These are phyloP conservation scores for Cheilosia impressa DNA, from an alignment of 2,888 invertebrate genomes.

Conservation along the genomic window DNA sequence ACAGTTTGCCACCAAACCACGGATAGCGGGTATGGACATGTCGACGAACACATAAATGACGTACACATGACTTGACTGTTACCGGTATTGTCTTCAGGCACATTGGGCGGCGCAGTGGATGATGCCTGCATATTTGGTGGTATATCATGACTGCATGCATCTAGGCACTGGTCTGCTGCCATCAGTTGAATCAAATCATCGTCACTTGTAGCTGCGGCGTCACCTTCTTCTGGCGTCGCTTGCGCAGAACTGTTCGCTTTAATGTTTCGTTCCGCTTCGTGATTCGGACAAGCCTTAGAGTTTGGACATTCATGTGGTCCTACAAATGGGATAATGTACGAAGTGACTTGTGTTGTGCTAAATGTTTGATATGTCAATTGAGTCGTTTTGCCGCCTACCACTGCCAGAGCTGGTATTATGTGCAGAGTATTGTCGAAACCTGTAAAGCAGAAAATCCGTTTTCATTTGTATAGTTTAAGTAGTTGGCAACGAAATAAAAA, in stretches of 20 bases:
- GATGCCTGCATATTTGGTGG: constrained; percentile 80
- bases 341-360: constrained; percentile 82
- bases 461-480: not conserved
- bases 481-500: not conserved
- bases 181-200: constrained; percentile 52
- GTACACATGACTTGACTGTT: constrained; percentile 80
- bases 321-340: constrained; percentile 83
- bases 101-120: constrained; percentile 72
- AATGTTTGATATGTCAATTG: constrained; percentile 78
- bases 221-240: constrained; percentile 58
- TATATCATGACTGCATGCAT: constrained; percentile 80
- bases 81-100: constrained; percentile 78
- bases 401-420: constrained; percentile 82
- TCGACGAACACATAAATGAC: constrained; percentile 83
- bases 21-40: constrained; percentile 85
- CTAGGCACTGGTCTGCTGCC: constrained; percentile 52
- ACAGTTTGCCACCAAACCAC: constrained; percentile 91
- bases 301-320: constrained; percentile 84
- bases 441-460: constrained; percentile 63
- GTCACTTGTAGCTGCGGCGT: constrained; percentile 45
- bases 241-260: constrained; percentile 10
- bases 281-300: constrained; percentile 83
- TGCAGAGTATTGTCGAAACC: constrained; percentile 84
- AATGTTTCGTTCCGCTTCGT: constrained; percentile 69
- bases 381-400: constrained; percentile 80